Evolutionary conservation across 1,140 invertebrate species (phyloP), one percentile per base, ranked within the genome.

Genomic region (Drosophila pruinosa): DNA sequence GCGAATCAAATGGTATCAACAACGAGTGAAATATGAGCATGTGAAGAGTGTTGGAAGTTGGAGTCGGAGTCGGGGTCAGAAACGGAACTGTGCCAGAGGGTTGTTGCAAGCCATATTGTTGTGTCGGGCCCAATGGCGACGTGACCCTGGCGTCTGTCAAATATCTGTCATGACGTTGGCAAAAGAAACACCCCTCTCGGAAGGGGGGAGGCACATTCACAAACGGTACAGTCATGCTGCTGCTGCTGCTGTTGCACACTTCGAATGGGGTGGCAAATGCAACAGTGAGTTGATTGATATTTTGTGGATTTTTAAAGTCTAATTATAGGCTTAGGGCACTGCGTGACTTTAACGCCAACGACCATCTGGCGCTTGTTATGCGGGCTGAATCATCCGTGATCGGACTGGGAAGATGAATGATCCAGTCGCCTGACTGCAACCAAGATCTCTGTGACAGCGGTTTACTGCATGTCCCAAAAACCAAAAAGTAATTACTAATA

Each of bases 201-300:
- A 58, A 12, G 26, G 22, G 38, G 24, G 8, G 17, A 19, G n/a
- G 17, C 14, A 26, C 3, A 2, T 7, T 26, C 10, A 15, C 21
- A 57, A 12, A 21, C 31, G 36, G 67, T 70, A 70, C 67, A 63
- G 67, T 63, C 59, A 63, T 62, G 56, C 47, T 15, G n/a, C n/a
- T 39, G 36, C 36, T n/a, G n/a, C 36, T 17, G 36, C 36, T n/a
- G 8, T 5, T 17, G 36, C 14, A 41, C 22, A 22, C 19, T 8
- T 17, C 7, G 8, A 43, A 7, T 14, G 47, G 47, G 47, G 47
- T 50, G 36, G 38, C 15, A 10, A 17, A 26, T 36, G 62, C 61
- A 67, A 58, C 69, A 67, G 69, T 71, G 34, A 36, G 26, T 64
- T 64, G 52, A 58, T 63, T 63, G 34, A 54, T 54, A 54, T 63